Conservation (phyloP, 2,888 invertebrate species). For the Graphium colonna region DNA sequence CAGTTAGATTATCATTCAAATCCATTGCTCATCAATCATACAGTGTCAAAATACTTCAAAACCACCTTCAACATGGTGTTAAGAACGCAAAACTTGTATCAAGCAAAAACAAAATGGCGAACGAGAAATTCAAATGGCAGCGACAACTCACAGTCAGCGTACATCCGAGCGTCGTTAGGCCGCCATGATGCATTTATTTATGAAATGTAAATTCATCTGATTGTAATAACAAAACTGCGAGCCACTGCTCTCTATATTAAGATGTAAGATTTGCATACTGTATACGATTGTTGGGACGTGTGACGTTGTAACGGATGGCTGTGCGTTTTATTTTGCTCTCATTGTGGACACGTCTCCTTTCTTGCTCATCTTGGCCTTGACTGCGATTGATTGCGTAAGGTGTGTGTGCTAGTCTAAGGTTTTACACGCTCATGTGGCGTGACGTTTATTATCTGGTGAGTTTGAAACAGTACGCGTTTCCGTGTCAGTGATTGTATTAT, state of each 20-base stretch:
- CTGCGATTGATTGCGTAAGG: conserved; percentile 16
- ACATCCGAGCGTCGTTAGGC: conserved; percentile 64
- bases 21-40: too few species aligned
- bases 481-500: too few species aligned
- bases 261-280: conserved; percentile 79
- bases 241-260: conserved; percentile 76
- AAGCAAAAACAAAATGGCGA: background rate
- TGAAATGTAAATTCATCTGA: conserved; percentile 80
- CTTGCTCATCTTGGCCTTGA: conserved; percentile 21
- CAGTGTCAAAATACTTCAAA: too few species aligned
- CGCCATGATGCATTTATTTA: conserved; percentile 76
- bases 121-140: background rate
- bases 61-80: too few species aligned
- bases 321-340: conserved; percentile 35
- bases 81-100: background rate
- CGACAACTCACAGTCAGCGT: conserved; percentile 49
- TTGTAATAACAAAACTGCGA: conserved; percentile 79
- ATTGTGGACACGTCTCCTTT: conserved; percentile 29
- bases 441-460: background rate
- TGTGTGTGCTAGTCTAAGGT: background rate
- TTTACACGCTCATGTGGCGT: background rate
- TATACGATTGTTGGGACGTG: conserved; percentile 53
- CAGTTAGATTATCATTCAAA: too few species aligned
- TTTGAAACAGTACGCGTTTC: too few species aligned
- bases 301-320: conserved; percentile 48